phyloP scores from a whole-genome alignment of 2,888 invertebrate genomes.

The Drosophila nigricruria region DNA sequence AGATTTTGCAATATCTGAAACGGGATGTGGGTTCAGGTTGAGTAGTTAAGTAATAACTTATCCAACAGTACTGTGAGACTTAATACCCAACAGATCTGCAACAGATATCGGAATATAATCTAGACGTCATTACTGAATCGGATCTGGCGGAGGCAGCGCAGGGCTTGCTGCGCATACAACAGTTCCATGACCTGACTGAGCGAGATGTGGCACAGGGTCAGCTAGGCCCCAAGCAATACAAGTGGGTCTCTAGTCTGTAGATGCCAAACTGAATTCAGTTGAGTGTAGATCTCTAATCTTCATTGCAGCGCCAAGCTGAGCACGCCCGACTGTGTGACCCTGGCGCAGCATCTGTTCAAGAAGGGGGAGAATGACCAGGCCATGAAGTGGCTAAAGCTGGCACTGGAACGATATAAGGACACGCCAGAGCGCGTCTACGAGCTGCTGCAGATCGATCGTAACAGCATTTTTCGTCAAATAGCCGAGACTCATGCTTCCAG shows the following conservation, averaged over 20 bases:
- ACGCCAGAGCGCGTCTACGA: constrained; percentile 23
- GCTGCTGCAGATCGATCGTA: constrained; percentile 24
- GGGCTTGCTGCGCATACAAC: constrained; percentile 95
- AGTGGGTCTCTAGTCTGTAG: constrained; percentile 83
- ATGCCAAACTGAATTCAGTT: too few relatives aligned
- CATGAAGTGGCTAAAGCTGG: constrained; percentile 41
- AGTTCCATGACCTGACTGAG: constrained; percentile 94
- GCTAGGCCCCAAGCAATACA: constrained; percentile 91
- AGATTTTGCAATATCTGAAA: constrained; percentile 53
- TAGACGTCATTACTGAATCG: constrained; percentile 89
- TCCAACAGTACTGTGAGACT: not conserved
- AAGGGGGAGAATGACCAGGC: constrained; percentile 12
- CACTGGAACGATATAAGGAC: constrained; percentile 30
- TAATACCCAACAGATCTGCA: constrained; percentile 27
- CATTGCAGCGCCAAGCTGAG: constrained; percentile 39
- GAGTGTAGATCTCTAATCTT: not conserved
- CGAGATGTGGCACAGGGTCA: constrained; percentile 92
- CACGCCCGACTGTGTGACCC: constrained; percentile 43
- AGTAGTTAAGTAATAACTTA: not conserved
- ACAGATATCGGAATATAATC: constrained; percentile 43
- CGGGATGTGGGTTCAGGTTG: constrained; percentile 56
- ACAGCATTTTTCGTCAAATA: constrained; percentile 27
- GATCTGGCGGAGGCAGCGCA: constrained; percentile 96
- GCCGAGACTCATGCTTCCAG: not conserved
- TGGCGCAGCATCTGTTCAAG: constrained; percentile 34